Evolutionary conservation across 2,888 invertebrate species (phyloP).

Genomic region (Parelbella ahira): DNA sequence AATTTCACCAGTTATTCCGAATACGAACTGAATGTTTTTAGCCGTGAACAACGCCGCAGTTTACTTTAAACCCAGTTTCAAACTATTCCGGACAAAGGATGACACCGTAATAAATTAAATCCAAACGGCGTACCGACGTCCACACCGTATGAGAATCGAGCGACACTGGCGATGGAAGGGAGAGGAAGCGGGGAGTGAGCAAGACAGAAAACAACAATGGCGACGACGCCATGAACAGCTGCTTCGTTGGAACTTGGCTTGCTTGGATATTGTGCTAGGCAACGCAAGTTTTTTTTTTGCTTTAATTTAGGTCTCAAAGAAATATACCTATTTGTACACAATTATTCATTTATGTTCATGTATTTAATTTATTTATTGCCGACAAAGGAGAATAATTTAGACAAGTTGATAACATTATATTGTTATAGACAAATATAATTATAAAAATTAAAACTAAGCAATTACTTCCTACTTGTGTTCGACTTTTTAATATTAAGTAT

Average conservation of each 20-base stretch:
- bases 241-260: conserved; percentile 41
- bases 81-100: conserved; percentile 72
- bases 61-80: conserved; percentile 30
- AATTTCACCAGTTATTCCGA: conserved; percentile 47
- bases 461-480: too few relatives aligned
- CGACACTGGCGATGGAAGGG: conserved; percentile 62
- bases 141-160: conserved; percentile 65
- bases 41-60: conserved; percentile 14
- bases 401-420: too few relatives aligned
- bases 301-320: too few relatives aligned
- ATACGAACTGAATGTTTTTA: conserved; percentile 29
- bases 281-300: conserved; percentile 10
- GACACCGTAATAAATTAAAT: conserved; percentile 57
- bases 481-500: too few relatives aligned
- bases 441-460: too few relatives aligned
- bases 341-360: too few relatives aligned
- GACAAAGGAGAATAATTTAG: too few relatives aligned
- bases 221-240: conserved; percentile 70
- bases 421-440: too few relatives aligned
- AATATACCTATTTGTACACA: too few relatives aligned
- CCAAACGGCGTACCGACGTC: conserved; percentile 45
- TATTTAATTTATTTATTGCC: too few relatives aligned
- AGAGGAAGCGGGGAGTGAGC: conserved; percentile 41
- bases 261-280: conserved; percentile 28
- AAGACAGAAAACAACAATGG: conserved; percentile 65